Percentiles rank a stretch among this genome's conserved stretches.
Conservation (phyloP, 2,888 invertebrate species). For the Empis stercorea region DNA sequence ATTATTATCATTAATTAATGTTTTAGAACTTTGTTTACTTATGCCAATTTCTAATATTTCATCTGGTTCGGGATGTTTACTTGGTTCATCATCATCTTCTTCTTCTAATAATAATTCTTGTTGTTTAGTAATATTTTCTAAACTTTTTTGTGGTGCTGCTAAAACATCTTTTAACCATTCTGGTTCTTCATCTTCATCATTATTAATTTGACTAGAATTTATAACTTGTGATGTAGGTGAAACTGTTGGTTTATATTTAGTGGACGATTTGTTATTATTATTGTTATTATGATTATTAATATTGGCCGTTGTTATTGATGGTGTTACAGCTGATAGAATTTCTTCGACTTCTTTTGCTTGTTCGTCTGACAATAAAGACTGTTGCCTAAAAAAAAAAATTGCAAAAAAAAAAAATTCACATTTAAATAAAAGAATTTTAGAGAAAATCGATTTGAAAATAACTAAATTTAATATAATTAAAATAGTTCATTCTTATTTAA, state of each 20-base stretch:
- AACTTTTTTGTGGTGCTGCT: constrained; percentile 40
- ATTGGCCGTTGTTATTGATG: constrained; percentile 39
- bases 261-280: not conserved
- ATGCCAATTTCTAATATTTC: not conserved
- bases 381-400: constrained; percentile 48
- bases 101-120: not conserved
- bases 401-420: constrained; percentile 2
- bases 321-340: constrained; percentile 47
- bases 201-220: constrained; percentile 11
- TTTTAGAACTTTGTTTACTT: constrained; percentile 3
- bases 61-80: not conserved
- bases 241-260: constrained; percentile 10
- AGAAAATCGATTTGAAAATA: constrained; percentile 3
- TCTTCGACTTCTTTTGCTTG: constrained; percentile 81
- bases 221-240: constrained; percentile 19
- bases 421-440: not conserved
- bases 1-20: constrained; percentile 5
- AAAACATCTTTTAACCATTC: constrained; percentile 46
- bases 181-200: constrained; percentile 37
- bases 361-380: constrained; percentile 72
- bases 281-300: not conserved
- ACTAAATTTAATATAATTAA: not conserved
- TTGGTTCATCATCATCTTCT: not conserved
- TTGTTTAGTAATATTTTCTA: constrained; percentile 23
- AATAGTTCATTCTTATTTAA: no score